A percentile compares a stretch with the other conserved stretches of the same genome.
Evolutionary conservation across 2,888 invertebrate species (phyloP).

Genomic region (Baccha elongata): DNA sequence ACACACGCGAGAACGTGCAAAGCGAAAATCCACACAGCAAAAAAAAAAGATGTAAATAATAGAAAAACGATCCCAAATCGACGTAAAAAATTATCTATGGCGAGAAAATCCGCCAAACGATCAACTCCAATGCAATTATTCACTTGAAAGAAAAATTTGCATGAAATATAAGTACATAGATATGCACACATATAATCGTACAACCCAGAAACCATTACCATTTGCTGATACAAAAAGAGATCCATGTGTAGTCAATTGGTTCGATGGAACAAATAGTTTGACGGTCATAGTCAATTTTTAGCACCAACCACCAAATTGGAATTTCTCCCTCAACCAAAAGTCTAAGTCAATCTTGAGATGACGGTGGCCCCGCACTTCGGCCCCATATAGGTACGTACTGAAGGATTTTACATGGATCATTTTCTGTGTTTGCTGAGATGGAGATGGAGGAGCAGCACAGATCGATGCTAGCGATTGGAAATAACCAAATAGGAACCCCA

Average conservation of each 20-base stretch:
- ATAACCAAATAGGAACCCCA: constrained; percentile 60
- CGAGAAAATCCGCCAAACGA: constrained; percentile 74
- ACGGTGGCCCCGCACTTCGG: not conserved
- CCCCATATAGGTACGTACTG: constrained; percentile 5
- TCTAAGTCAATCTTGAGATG: constrained; percentile 9
- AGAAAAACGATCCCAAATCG: constrained; percentile 71
- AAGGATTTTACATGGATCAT: constrained; percentile 63
- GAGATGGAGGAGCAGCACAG: constrained; percentile 50
- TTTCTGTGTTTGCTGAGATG: constrained; percentile 39
- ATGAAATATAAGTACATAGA: constrained; percentile 47
- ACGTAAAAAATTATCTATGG: constrained; percentile 70
- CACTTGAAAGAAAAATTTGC: constrained; percentile 74
- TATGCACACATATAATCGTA: constrained; percentile 4
- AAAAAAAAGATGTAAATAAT: constrained; percentile 53
- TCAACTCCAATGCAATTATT: constrained; percentile 73
- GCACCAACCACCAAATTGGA: constrained; percentile 60
- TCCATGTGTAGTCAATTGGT: constrained; percentile 72
- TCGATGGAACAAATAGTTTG: constrained; percentile 73
- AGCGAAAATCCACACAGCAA: constrained; percentile 30
- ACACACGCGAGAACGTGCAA: constrained; percentile 71
- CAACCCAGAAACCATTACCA: not conserved
- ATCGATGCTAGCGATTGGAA: constrained; percentile 68
- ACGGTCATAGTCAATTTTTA: constrained; percentile 73
- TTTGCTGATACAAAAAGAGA: constrained; percentile 57
- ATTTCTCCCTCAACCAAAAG: constrained; percentile 39